Percentiles rank a stretch among this genome's conserved stretches.
These are phyloP conservation scores for Malacoctenus gilli DNA, from an alignment of 2,797 vertebrate genomes.

Conservation along the genomic window DNA sequence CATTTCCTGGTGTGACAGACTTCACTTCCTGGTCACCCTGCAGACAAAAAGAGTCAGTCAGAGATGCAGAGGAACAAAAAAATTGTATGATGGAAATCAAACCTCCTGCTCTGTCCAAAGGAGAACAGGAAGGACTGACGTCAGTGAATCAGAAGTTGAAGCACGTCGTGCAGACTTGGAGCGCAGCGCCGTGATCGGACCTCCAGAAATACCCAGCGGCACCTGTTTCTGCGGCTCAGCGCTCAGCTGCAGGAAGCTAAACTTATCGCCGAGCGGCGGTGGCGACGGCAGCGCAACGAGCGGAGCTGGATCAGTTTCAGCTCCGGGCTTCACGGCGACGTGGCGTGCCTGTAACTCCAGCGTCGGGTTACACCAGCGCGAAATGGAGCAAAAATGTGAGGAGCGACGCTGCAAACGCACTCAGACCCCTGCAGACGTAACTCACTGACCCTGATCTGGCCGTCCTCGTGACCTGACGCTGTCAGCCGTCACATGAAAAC, in stretches of 20 bases:
- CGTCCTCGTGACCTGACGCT: no score
- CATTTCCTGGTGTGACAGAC: conserved; percentile 45
- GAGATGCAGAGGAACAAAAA: no score
- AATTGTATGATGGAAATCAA: no score
- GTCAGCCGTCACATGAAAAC: no score
- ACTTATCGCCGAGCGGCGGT: conserved; percentile 45
- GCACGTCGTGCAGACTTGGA: conserved; percentile 25
- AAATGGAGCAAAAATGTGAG: conserved; percentile 21
- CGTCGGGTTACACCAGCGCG: conserved; percentile 38
- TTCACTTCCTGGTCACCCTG: conserved; percentile 89
- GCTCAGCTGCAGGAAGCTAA: conserved; percentile 54
- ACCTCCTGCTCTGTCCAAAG: no score
- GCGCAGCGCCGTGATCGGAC: conserved; percentile 38
- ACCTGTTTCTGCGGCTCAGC: conserved; percentile 70
- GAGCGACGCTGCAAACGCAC: conserved; percentile 17
- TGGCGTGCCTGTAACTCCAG: neutral
- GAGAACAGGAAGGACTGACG: no score
- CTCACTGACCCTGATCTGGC: neutral
- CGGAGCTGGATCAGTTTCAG: conserved; percentile 29
- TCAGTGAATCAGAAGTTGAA: neutral
- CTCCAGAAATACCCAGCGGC: conserved; percentile 69
- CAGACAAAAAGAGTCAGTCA: conserved; percentile 4
- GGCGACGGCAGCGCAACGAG: conserved; percentile 12
- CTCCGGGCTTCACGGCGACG: conserved; percentile 24
- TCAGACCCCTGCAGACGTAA: conserved; percentile 6